Conservation (phyloP, 2,113 vertebrate genomes). For the Dryoscopus gambensis region DNA sequence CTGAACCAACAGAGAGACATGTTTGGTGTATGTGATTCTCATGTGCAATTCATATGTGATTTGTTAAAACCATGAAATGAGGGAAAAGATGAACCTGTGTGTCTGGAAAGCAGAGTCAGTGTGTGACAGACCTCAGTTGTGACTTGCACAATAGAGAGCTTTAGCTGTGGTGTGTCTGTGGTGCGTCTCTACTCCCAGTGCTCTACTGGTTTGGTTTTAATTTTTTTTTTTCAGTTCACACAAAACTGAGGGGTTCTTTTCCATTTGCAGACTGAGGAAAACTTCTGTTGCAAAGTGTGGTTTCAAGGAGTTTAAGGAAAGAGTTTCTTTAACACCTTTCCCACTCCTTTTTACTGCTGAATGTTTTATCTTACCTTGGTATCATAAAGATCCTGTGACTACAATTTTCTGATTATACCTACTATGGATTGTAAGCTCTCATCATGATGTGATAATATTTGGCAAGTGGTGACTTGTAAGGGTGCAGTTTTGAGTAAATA, state of each 20-base stretch:
- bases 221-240: background rate
- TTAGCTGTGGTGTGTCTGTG: background rate
- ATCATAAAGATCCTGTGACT: background rate
- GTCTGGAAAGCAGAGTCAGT: constrained; percentile 11
- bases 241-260: background rate
- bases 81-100: background rate
- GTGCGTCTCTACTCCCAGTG: background rate
- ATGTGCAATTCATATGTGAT: background rate
- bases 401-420: background rate
- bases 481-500: background rate
- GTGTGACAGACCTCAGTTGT: constrained; percentile 15
- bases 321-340: background rate
- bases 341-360: background rate
- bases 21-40: background rate
- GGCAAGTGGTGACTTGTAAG: background rate
- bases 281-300: background rate
- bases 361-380: background rate
- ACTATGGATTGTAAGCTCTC: background rate
- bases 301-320: background rate
- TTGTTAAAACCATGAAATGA: background rate
- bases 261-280: background rate
- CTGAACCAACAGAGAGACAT: background rate
- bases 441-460: background rate
- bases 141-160: constrained; percentile 38
- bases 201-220: background rate